Evolutionary conservation across 1,140 invertebrate genomes (phyloP).

Genomic region (Lordiphosa collinella): DNA sequence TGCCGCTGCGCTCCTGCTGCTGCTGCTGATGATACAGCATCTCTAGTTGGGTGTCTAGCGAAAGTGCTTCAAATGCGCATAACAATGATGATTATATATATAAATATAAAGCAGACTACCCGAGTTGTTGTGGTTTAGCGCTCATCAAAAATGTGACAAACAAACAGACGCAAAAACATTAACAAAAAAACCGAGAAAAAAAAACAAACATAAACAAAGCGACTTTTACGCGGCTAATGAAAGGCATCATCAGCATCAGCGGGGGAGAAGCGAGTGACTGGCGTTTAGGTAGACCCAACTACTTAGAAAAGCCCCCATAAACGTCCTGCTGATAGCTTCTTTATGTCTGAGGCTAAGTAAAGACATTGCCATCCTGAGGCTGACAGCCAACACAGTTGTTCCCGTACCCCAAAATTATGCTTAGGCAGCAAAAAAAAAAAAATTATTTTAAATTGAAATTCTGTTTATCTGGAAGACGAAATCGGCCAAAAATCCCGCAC

Average conservation of each 20-base stretch:
- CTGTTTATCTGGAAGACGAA: conserved; percentile 68
- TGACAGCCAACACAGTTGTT: conserved; percentile 10
- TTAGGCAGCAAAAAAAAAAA: conserved; percentile 43
- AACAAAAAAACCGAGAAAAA: conserved; percentile 43
- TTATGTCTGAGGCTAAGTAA: conserved; percentile 58
- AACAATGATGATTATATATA: conserved; percentile 56
- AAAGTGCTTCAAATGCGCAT: conserved; percentile 65
- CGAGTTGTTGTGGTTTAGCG: conserved; percentile 35
- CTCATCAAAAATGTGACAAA: conserved; percentile 61
- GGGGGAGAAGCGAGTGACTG: background rate
- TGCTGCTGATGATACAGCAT: too few species aligned
- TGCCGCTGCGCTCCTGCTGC: conserved; percentile 17
- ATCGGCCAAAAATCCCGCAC: conserved; percentile 43
- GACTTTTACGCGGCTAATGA: conserved; percentile 56
- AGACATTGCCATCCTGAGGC: conserved; percentile 31
- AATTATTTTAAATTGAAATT: conserved; percentile 77
- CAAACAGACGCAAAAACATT: conserved; percentile 30
- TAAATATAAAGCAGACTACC: conserved; percentile 18
- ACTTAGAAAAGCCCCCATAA: conserved; percentile 40
- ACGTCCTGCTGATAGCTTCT: conserved; percentile 69
- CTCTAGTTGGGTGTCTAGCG: conserved; percentile 41
- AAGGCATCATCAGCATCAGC: conserved; percentile 25
- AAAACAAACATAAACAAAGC: conserved; percentile 62
- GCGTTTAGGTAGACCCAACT: conserved; percentile 3
- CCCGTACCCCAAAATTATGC: conserved; percentile 40